A percentile compares a stretch with the other conserved stretches of the same genome.
Evolutionary conservation across 1,140 invertebrate genomes (phyloP).

Genomic region (Scaptomyza graminum): DNA sequence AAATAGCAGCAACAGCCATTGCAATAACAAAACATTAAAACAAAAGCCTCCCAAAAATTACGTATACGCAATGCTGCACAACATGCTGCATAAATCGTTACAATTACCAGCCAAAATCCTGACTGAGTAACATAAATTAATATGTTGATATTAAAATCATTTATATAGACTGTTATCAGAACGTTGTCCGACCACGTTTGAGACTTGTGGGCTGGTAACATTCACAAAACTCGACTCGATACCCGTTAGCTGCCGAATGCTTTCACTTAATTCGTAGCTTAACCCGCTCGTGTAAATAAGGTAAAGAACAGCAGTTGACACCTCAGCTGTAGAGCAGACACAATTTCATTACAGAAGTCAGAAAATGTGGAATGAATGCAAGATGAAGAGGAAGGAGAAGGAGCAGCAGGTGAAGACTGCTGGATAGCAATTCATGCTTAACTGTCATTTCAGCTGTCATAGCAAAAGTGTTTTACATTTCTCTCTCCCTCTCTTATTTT

Average conservation of each 20-base stretch:
- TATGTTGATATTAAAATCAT: not conserved
- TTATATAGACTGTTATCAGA: not conserved
- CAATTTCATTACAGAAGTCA: constrained; percentile 20
- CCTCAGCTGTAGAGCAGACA: constrained; percentile 12
- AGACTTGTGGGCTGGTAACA: not conserved
- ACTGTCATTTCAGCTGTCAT: constrained; percentile 81
- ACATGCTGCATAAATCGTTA: constrained; percentile 19
- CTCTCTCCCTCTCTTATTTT: constrained; percentile 39
- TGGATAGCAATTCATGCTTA: constrained; percentile 65
- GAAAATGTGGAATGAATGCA: too few relatives aligned
- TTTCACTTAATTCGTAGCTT: constrained; percentile 47
- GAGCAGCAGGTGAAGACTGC: not conserved
- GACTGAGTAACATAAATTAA: not conserved
- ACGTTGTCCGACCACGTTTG: not conserved
- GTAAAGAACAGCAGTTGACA: constrained; percentile 15
- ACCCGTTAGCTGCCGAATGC: constrained; percentile 23
- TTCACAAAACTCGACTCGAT: constrained; percentile 14
- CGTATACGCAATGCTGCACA: constrained; percentile 61
- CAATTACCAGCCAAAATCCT: constrained; percentile 2
- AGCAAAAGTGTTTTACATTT: constrained; percentile 79
- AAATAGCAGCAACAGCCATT: constrained; percentile 57
- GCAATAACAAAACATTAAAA: not conserved
- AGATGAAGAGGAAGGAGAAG: too few relatives aligned
- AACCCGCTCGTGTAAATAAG: constrained; percentile 41
- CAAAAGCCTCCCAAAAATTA: constrained; percentile 38